These are phyloP conservation scores for Nixonia krombeini DNA, from an alignment of 1,140 invertebrate genomes.

Conservation along the genomic window DNA sequence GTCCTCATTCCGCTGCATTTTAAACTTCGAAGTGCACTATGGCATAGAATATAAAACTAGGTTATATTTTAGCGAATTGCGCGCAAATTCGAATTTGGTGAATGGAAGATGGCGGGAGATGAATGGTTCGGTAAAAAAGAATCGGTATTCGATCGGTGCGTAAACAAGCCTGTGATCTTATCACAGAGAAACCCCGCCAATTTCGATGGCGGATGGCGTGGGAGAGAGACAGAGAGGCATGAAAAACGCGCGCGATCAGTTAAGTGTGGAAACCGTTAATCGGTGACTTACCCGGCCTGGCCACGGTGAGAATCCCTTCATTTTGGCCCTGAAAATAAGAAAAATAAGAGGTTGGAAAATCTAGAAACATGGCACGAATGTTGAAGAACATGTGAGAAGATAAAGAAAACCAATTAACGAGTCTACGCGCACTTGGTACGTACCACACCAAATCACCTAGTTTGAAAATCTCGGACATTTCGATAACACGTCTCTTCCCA, in stretches of 20 bases:
- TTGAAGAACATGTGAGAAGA: not conserved
- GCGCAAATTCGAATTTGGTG: slow-evolving; percentile 67
- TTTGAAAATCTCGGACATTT: slow-evolving; percentile 77
- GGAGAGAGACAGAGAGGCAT: no score
- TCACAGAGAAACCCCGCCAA: slow-evolving; percentile 41
- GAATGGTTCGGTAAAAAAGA: not conserved
- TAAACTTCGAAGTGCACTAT: no score
- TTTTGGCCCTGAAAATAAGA: slow-evolving; percentile 89
- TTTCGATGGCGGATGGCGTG: slow-evolving; percentile 41
- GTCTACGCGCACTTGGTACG: slow-evolving; percentile 58
- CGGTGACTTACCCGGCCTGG: slow-evolving; percentile 87
- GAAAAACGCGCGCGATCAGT: slow-evolving; percentile 38
- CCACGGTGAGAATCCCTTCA: slow-evolving; percentile 96
- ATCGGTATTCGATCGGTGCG: not conserved
- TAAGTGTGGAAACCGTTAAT: slow-evolving; percentile 49
- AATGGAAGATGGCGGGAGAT: slow-evolving; percentile 60
- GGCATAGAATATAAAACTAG: slow-evolving; percentile 28
- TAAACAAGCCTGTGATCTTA: not conserved
- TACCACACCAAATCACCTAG: slow-evolving; percentile 84
- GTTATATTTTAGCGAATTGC: slow-evolving; percentile 62
- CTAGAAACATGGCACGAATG: not conserved
- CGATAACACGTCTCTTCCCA: slow-evolving; percentile 12
- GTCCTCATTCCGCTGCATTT: no score
- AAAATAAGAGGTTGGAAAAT: slow-evolving; percentile 26
- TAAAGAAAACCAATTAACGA: not conserved